phyloP scores from a whole-genome alignment of 1,140 invertebrate species.

The Apocrypta bakeri region DNA sequence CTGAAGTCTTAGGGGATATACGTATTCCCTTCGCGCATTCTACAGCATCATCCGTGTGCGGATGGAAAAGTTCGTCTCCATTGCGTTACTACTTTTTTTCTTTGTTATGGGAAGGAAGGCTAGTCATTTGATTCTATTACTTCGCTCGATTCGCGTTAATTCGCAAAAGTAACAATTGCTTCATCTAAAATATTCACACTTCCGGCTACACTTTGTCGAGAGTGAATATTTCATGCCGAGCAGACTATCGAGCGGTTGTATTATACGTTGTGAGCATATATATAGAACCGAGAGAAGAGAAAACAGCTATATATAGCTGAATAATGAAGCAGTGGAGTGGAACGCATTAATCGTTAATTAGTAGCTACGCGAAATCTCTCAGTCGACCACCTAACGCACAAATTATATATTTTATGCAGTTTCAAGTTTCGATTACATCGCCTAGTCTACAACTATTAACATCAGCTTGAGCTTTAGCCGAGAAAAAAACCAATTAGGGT shows the following conservation, averaged over 20 bases:
- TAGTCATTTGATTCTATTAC: too few species aligned
- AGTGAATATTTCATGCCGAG: neutral
- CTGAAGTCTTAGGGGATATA: neutral
- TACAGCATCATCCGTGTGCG: neutral
- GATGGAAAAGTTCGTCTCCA: conserved; percentile 4
- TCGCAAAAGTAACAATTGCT: too few species aligned
- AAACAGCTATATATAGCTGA: neutral
- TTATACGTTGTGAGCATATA: too few species aligned
- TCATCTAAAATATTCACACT: neutral
- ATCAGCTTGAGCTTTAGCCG: too few species aligned
- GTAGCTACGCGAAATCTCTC: neutral
- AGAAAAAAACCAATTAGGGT: too few species aligned
- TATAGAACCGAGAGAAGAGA: neutral
- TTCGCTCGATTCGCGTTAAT: too few species aligned
- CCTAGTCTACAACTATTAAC: neutral
- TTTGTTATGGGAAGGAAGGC: neutral
- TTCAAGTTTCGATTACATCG: neutral
- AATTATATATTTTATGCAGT: neutral
- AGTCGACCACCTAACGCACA: neutral
- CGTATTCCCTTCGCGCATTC: neutral
- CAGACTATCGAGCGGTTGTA: too few species aligned
- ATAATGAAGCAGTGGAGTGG: neutral
- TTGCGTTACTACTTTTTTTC: neutral
- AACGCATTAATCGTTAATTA: neutral
- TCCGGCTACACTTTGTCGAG: neutral